These are phyloP conservation scores for Tanaodytes sp. DNA, from an alignment of 2,888 invertebrate species.

Conservation along the genomic window DNA sequence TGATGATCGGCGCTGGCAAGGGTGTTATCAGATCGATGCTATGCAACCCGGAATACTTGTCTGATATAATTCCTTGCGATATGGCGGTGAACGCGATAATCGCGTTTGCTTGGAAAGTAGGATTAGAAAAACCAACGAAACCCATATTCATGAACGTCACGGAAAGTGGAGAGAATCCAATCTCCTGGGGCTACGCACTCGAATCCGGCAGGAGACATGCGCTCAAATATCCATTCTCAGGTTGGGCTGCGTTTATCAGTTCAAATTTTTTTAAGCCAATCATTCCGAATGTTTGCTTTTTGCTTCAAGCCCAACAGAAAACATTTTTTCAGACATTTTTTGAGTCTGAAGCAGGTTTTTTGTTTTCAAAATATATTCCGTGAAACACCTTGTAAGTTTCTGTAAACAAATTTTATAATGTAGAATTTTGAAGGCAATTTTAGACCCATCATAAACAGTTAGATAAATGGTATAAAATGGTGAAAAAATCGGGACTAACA, in stretches of 20 bases:
- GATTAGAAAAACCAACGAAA: conserved; percentile 70
- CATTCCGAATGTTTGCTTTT: no score
- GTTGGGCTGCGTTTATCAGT: conserved; percentile 53
- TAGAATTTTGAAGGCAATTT: no score
- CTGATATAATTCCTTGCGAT: conserved; percentile 87
- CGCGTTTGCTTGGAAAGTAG: conserved; percentile 81
- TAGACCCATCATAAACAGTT: no score
- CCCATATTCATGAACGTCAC: conserved; percentile 84
- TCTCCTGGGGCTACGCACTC: conserved; percentile 89
- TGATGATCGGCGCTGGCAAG: conserved; percentile 86
- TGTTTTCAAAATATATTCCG: no score
- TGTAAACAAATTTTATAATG: no score
- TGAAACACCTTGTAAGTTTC: no score
- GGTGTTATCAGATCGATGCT: conserved; percentile 90
- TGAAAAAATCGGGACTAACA: no score
- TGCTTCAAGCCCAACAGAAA: no score
- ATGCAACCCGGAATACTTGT: conserved; percentile 77
- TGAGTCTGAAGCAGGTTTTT: no score
- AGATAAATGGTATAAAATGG: no score
- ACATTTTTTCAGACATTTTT: no score
- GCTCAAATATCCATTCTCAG: conserved; percentile 77
- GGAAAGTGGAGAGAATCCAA: conserved; percentile 82
- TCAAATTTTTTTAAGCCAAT: no score
- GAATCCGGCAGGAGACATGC: conserved; percentile 77
- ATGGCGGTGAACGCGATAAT: conserved; percentile 86